These are phyloP conservation scores for Gila robusta DNA, from an alignment of 2,797 vertebrate genomes.

Conservation along the genomic window DNA sequence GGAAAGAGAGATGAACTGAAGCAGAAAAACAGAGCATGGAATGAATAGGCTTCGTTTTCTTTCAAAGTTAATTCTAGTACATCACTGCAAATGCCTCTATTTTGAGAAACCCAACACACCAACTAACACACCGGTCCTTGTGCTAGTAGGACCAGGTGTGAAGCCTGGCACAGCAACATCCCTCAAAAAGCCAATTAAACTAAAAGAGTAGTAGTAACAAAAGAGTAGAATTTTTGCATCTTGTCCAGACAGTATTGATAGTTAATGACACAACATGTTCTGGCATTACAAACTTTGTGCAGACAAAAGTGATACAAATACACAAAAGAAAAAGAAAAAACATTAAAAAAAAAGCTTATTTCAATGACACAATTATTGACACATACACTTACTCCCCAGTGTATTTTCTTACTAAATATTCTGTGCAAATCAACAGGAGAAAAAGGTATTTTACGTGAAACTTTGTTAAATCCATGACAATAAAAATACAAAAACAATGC, in stretches of 20 bases:
- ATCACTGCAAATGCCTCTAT: slow-evolving; percentile 25
- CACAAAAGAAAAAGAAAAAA: not conserved
- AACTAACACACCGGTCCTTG: slow-evolving; percentile 4
- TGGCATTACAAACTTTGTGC: slow-evolving; percentile 6
- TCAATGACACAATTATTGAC: slow-evolving; percentile 23
- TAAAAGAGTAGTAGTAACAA: not conserved
- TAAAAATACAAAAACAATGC: slow-evolving; percentile 54
- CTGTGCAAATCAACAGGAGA: slow-evolving; percentile 61
- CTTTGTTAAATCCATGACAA: slow-evolving; percentile 42
- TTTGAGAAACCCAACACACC: slow-evolving; percentile 22
- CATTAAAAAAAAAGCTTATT: not conserved
- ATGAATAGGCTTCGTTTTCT: slow-evolving; percentile 16
- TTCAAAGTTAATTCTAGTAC: slow-evolving; percentile 43
- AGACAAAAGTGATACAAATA: not conserved
- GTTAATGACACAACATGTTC: not conserved
- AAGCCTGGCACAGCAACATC: not conserved
- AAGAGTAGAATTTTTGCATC: not conserved
- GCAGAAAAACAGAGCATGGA: slow-evolving; percentile 8
- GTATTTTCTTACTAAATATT: slow-evolving; percentile 54
- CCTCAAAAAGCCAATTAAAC: not conserved
- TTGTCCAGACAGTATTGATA: slow-evolving; percentile 3
- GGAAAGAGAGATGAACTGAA: not conserved
- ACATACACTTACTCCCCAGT: slow-evolving; percentile 33
- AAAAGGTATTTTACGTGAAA: slow-evolving; percentile 54
- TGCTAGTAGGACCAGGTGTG: slow-evolving; percentile 19